Evolutionary conservation across 2,888 invertebrate species (phyloP).

Genomic region (Zaprionus lineosus): DNA sequence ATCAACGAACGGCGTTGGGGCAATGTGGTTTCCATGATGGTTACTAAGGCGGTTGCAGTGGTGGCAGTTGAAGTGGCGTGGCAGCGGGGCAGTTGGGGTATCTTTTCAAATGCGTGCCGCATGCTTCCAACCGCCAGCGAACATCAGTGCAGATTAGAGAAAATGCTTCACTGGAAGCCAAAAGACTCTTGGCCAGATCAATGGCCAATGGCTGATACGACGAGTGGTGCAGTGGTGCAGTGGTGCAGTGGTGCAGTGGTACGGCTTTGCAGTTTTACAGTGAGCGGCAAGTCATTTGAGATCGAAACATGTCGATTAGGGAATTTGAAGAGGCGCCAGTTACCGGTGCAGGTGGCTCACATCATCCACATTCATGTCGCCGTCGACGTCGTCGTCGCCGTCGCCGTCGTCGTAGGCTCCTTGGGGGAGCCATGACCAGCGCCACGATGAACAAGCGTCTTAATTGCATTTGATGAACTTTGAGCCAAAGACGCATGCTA

Average conservation of each 20-base stretch:
- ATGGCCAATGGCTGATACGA: constrained; percentile 13
- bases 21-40: no score
- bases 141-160: constrained; percentile 77
- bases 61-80: constrained; percentile 6
- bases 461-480: constrained; percentile 82
- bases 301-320: constrained; percentile 81
- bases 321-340: constrained; percentile 81
- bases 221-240: constrained; percentile 1
- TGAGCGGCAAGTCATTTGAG: constrained; percentile 73
- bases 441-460: constrained; percentile 77
- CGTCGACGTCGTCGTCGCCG: constrained; percentile 1
- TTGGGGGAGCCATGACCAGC: constrained; percentile 58
- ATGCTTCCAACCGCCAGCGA: constrained; percentile 49
- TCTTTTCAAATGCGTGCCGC: constrained; percentile 69
- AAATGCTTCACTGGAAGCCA: constrained; percentile 69
- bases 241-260: constrained; percentile 17
- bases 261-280: constrained; percentile 19
- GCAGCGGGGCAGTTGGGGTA: constrained; percentile 1
- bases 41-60: no score
- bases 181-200: constrained; percentile 44
- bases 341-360: constrained; percentile 70
- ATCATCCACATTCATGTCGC: constrained; percentile 47
- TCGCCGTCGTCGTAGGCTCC: constrained; percentile 62
- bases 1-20: constrained; percentile 31
- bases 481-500: constrained; percentile 68